A percentile compares a stretch with the other conserved stretches of the same genome.
Evolutionary conservation across 2,113 vertebrate genomes (phyloP).

Genomic region (Acrocephalus kingi): DNA sequence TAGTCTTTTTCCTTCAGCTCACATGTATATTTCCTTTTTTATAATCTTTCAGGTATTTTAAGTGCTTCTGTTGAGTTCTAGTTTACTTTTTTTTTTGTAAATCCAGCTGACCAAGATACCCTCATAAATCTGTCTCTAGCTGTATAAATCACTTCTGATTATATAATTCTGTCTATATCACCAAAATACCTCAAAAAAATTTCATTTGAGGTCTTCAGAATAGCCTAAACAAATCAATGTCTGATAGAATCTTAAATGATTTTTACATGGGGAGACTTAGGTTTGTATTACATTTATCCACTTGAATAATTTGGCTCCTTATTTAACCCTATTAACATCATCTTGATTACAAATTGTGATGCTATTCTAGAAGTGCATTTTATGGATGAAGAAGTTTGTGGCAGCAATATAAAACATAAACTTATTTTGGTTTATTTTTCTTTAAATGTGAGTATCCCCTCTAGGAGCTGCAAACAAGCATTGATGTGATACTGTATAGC

Average conservation of each 20-base stretch:
- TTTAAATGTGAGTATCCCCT: not conserved
- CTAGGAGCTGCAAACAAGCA: not conserved
- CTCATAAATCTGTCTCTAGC: not conserved
- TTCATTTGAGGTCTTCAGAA: not conserved
- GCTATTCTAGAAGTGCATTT: not conserved
- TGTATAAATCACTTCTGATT: not conserved
- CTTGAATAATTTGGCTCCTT: not conserved
- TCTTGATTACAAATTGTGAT: constrained; percentile 5
- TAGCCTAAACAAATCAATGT: not conserved
- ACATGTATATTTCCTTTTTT: not conserved
- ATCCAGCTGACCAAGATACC: not conserved
- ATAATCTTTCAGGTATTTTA: not conserved
- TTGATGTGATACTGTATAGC: not conserved
- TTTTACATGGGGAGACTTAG: not conserved
- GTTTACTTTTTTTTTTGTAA: not conserved
- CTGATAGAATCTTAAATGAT: not conserved
- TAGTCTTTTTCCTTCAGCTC: not conserved
- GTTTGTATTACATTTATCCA: not conserved
- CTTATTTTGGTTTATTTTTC: not conserved
- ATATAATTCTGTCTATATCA: not conserved
- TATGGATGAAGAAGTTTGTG: not conserved
- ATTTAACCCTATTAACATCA: not conserved
- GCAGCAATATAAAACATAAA: not conserved
- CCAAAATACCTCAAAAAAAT: not conserved
- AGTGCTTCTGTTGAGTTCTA: not conserved